Evolutionary conservation across 2,113 vertebrate species (phyloP), one percentile per base, ranked within the genome.

Genomic region (Solea senegalensis): DNA sequence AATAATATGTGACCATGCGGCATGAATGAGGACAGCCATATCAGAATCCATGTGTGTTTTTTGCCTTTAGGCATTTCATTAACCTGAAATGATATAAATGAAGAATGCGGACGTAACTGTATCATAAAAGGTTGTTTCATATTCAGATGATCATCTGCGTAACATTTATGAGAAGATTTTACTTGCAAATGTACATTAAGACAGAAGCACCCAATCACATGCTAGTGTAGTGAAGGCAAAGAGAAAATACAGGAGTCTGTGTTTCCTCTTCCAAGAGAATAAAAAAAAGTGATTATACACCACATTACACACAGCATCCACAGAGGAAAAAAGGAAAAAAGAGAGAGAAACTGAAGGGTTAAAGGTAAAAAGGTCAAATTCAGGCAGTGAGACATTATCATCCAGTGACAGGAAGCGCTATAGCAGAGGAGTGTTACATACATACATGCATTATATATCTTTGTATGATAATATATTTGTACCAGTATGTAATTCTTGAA

Each of bases 241-340:
- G 59, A 44, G 7, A 14, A 68, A 27, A 50, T 8, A 70, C 39
- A 28, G 15, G 14, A 39, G 39, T 65, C 61, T 58, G 65, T 41
- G 4, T 34, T 16, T 39, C 26, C 34, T 75, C 64, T 77, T 28
- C 11, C 59, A 57, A 60, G 28, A 34, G 34, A 34, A 21, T 21
- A 21, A 26, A 14, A n/a, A 26, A 16, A 58, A 79, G 40, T 34
- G 46, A 5, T 59, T 52, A 10, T 53, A 69, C 57, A 55, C 8
- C 61, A 67, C 65, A 61, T 61, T 62, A 56, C 45, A 69, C 50
- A 67, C 49, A 62, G 66, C 40, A 54, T 65, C 48, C 48, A 71
- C 69, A 65, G 9, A 66, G 69, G 53, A 61, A 44, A 56, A 6
- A 65, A 54, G 46, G 14, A 34, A 2, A 34, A 34, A 48, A 14